phyloP scores from a whole-genome alignment of 2,797 vertebrate species.

The Cetoscarus ocellatus region DNA sequence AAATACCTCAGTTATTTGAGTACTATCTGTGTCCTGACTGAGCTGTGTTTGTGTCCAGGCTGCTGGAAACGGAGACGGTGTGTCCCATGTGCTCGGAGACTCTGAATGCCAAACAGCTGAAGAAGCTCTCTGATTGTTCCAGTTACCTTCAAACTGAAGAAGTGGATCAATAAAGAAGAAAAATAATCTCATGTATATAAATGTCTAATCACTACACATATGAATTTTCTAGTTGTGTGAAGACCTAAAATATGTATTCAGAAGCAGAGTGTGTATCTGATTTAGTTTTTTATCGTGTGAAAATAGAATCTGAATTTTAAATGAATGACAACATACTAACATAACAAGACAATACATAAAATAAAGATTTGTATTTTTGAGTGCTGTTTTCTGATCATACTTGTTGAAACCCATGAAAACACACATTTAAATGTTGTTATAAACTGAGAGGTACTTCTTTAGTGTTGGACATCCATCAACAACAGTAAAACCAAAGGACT shows the following conservation, averaged over 20 bases:
- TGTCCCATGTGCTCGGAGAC: slow-evolving; percentile 97
- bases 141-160: slow-evolving; percentile 86
- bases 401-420: background rate
- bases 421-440: too few relatives aligned
- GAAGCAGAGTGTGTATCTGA: background rate
- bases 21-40: background rate
- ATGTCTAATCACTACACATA: background rate
- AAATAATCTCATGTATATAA: background rate
- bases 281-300: slow-evolving; percentile 16
- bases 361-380: background rate
- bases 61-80: slow-evolving; percentile 88
- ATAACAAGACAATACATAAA: background rate
- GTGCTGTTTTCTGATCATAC: background rate
- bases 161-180: slow-evolving; percentile 78
- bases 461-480: too few relatives aligned
- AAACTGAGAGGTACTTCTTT: too few relatives aligned
- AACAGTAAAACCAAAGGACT: too few relatives aligned
- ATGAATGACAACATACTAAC: background rate
- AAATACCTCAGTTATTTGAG: too few relatives aligned
- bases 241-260: slow-evolving; percentile 14
- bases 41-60: slow-evolving; percentile 76
- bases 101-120: slow-evolving; percentile 83
- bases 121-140: slow-evolving; percentile 87
- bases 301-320: background rate
- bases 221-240: slow-evolving; percentile 2